These are phyloP conservation scores for Aphelenchoides fujianensis DNA, from an alignment of 1,140 invertebrate genomes.

Conservation along the genomic window DNA sequence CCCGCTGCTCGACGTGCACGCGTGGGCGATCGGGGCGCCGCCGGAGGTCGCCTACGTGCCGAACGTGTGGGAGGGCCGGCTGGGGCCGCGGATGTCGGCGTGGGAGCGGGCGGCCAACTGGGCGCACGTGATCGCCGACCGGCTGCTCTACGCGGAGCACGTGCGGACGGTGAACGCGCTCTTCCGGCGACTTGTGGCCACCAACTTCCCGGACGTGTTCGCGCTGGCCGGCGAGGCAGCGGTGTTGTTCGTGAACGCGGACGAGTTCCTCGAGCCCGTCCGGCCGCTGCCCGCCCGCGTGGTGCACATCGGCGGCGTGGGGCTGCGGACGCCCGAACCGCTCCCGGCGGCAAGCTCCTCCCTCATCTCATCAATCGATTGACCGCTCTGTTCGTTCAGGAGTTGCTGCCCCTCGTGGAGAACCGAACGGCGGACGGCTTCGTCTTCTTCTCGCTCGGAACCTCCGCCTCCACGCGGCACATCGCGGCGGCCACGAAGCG, in stretches of 20 bases:
- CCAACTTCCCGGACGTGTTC: constrained; percentile 36
- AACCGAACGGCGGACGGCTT: constrained; percentile 24
- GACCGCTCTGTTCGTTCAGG: no score
- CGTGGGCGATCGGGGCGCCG: constrained; percentile 31
- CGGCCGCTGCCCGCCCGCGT: constrained; percentile 31
- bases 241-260: constrained; percentile 29
- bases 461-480: constrained; percentile 28
- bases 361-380: no score
- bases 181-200: not conserved
- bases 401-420: constrained; percentile 7
- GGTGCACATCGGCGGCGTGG: constrained; percentile 28
- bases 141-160: not conserved
- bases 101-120: not conserved
- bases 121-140: not conserved
- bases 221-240: constrained; percentile 22
- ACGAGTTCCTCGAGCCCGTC: constrained; percentile 44
- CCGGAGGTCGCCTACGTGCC: constrained; percentile 13
- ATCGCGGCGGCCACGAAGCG: constrained; percentile 21
- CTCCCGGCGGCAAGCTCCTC: not conserved
- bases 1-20: constrained; percentile 27
- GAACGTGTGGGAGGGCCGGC: not conserved
- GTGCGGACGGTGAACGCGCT: not conserved
- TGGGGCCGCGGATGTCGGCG: constrained; percentile 8
- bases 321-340: not conserved
- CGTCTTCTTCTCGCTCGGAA: constrained; percentile 38